Evolutionary conservation across 2,113 vertebrate species (phyloP), one percentile per base, ranked within the genome.

Genomic region (Rhodinocichla rosea): DNA sequence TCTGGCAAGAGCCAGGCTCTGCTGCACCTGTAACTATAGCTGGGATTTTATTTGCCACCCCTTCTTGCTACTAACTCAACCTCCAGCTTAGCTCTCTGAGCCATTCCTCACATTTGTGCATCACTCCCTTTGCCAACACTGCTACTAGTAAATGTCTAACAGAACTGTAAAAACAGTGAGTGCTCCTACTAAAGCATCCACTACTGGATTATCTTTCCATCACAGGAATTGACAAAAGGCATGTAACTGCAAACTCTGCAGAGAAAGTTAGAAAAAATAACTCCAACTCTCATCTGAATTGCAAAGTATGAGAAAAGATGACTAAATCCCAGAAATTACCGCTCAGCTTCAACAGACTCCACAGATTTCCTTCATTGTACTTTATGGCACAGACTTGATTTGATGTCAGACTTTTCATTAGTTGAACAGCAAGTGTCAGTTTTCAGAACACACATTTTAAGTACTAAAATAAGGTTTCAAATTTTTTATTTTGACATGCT

Each of bases 321-420:
- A 85, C 30, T 45, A 63, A 93, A 60, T 12, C 11, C 17, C 40
- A 64, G 28, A 73, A 88, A 42, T 28, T 53, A 40, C 32, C 62
- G 37, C 64, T 73, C 10, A 56, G 33, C 32, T 83, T 79, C 28
- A 59, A 68, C 33, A 47, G 18, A 75, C 16, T 87, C 47, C 14
- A 42, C 9, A 15, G 14, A 56, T 13, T n/a, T 77, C 33, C 9
- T 19, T 77, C 0, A 0, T 15, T 83, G 33, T 17, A 16, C 65
- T 83, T 84, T 57, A 82, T 4, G 28, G 42, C 50, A 86, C 21
- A 83, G 45, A 57, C n/a, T 65, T 62, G n/a, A 40, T 74, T 33
- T 88, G 33, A 76, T 65, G 53, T 47, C 27, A 86, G n/a, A 91
- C 40, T 79, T 67, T 23, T n/a, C 30, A 64, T 22, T 24, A 39